Conservation (phyloP, 2,888 invertebrate genomes). For the Kuschelorhynchus macadamiae region DNA sequence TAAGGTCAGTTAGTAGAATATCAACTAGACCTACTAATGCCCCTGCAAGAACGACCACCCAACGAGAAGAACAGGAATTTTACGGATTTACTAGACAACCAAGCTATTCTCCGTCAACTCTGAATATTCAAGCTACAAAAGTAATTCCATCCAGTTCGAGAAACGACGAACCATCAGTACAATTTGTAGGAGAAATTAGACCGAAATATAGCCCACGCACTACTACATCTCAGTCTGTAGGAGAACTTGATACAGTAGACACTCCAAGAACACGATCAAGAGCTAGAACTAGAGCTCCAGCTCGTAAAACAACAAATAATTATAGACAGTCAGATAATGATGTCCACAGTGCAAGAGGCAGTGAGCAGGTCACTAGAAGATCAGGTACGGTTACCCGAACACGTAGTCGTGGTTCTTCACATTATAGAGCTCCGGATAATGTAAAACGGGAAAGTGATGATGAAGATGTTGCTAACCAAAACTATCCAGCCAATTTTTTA, state of each 20-base stretch:
- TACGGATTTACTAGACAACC: conserved; percentile 71
- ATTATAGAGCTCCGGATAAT: conserved; percentile 69
- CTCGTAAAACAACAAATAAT: conserved; percentile 39
- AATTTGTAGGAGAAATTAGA: conserved; percentile 64
- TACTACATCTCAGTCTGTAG: conserved; percentile 36
- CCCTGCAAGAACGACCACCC: neutral
- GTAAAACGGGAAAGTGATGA: conserved; percentile 58
- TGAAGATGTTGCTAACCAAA: conserved; percentile 70
- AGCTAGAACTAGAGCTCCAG: conserved; percentile 53
- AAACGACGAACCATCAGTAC: conserved; percentile 52
- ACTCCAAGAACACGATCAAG: conserved; percentile 52
- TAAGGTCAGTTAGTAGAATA: conserved; percentile 50
- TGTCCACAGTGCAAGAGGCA: conserved; percentile 35
- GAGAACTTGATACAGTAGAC: conserved; percentile 48
- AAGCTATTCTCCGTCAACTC: conserved; percentile 61
- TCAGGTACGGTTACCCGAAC: conserved; percentile 47
- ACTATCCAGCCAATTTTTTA: conserved; percentile 65
- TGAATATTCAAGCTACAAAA: conserved; percentile 36
- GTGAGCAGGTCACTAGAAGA: conserved; percentile 55
- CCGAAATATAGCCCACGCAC: conserved; percentile 59
- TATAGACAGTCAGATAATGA: conserved; percentile 40
- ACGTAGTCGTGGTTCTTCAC: conserved; percentile 71
- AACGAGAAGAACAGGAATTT: conserved; percentile 64
- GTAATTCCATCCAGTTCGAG: conserved; percentile 24
- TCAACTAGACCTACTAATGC: conserved; percentile 37